Conservation (phyloP, 2,888 invertebrate genomes). For the Macroteleia sp. region DNA sequence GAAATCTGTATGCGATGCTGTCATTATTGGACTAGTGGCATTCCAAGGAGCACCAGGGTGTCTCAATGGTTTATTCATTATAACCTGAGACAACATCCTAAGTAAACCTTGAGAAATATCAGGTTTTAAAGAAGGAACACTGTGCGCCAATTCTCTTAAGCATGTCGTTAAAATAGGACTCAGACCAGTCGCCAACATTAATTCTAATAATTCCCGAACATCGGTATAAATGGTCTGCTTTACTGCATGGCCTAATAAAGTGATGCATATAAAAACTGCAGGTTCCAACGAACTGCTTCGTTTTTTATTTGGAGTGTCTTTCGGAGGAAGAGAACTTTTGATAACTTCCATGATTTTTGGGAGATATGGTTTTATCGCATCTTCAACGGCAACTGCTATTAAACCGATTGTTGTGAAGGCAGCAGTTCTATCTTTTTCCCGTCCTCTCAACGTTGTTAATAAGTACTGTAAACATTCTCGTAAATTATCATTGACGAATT, state of each 20-base stretch:
- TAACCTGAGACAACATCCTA: constrained; percentile 92
- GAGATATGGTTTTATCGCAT: constrained; percentile 91
- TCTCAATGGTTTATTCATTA: constrained; percentile 93
- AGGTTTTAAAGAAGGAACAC: constrained; percentile 93
- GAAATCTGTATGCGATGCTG: constrained; percentile 85
- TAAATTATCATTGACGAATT: constrained; percentile 91
- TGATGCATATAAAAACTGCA: constrained; percentile 96
- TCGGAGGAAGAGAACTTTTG: constrained; percentile 90
- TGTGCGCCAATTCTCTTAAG: constrained; percentile 93
- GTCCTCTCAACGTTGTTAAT: constrained; percentile 89
- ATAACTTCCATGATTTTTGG: constrained; percentile 94
- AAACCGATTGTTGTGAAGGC: constrained; percentile 96
- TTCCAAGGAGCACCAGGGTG: constrained; percentile 90
- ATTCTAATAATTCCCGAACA: constrained; percentile 93
- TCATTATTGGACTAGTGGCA: constrained; percentile 85
- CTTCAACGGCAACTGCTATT: constrained; percentile 94
- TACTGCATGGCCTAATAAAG: constrained; percentile 94
- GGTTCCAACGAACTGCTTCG: constrained; percentile 89
- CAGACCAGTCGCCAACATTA: constrained; percentile 96
- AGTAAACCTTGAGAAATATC: constrained; percentile 97
- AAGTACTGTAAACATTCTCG: constrained; percentile 91
- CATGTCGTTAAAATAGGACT: constrained; percentile 96
- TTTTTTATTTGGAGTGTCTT: constrained; percentile 91
- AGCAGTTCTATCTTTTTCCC: constrained; percentile 93
- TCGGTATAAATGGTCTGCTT: constrained; percentile 90